These are phyloP conservation scores for Pteronotus mesoamericanus DNA, from an alignment of 2,797 vertebrate species.

Conservation along the genomic window DNA sequence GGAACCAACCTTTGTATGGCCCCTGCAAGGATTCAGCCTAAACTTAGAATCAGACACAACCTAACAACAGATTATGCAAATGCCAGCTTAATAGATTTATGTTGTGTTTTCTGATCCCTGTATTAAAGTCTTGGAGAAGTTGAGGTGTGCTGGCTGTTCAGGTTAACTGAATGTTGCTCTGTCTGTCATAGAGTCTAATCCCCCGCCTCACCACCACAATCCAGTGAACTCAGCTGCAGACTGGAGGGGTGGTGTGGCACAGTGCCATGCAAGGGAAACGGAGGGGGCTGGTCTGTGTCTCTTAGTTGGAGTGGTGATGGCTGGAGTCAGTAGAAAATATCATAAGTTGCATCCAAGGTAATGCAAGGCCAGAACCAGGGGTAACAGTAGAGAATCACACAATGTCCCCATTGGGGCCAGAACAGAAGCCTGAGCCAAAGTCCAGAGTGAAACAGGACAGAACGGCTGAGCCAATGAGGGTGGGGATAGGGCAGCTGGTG, in stretches of 20 bases:
- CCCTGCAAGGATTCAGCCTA: background rate
- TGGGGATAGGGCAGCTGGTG: background rate
- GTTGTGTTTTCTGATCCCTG: background rate
- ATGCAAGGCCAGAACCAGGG: background rate
- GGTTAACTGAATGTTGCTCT: background rate
- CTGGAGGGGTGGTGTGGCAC: background rate
- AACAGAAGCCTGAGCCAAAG: background rate
- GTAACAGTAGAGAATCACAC: background rate
- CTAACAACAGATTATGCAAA: background rate
- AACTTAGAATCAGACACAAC: background rate
- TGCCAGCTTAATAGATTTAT: background rate
- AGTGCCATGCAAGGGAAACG: background rate
- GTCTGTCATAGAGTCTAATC: background rate
- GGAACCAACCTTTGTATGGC: background rate
- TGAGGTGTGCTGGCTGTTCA: background rate
- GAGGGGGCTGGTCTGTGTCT: background rate
- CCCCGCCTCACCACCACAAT: fast-evolving
- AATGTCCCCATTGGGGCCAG: no score
- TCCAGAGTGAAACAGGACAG: background rate
- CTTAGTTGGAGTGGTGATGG: background rate
- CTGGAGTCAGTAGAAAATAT: background rate
- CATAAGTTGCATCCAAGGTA: background rate
- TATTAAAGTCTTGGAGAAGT: background rate
- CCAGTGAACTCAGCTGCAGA: background rate
- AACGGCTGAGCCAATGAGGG: background rate